A percentile compares a stretch with the other conserved stretches of the same genome.
Conservation (phyloP, 2,888 invertebrate genomes). For the Calameuta idolon region DNA sequence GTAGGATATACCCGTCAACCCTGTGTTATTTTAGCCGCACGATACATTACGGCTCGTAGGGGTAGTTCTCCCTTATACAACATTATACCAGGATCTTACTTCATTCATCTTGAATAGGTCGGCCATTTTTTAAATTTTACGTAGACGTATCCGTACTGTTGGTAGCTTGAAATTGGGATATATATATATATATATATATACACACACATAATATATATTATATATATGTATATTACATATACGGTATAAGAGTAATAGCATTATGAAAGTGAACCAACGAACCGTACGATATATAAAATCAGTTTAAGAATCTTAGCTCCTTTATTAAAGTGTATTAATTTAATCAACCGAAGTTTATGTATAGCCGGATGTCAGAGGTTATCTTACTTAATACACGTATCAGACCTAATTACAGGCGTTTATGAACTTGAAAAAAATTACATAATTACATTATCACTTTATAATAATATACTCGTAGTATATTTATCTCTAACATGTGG, state of each 20-base stretch:
- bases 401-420: not conserved
- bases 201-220: too few relatives aligned
- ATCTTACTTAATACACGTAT: not conserved
- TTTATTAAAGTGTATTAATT: not conserved
- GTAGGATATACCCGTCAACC: conserved; percentile 16
- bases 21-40: conserved; percentile 42
- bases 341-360: not conserved
- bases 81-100: not conserved
- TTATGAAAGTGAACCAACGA: not conserved
- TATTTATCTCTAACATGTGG: not conserved
- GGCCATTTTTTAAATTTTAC: not conserved
- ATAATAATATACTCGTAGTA: not conserved
- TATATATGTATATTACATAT: too few relatives aligned
- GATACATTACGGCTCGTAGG: conserved; percentile 31
- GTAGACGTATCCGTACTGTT: not conserved
- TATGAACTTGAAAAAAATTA: not conserved
- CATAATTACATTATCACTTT: not conserved
- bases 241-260: too few relatives aligned
- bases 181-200: too few relatives aligned
- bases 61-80: conserved; percentile 4
- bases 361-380: not conserved
- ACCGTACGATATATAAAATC: not conserved
- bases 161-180: not conserved
- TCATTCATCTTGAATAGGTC: not conserved
- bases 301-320: not conserved